phyloP scores from a whole-genome alignment of 1,140 invertebrate genomes.

The Anoplophora glabripennis region DNA sequence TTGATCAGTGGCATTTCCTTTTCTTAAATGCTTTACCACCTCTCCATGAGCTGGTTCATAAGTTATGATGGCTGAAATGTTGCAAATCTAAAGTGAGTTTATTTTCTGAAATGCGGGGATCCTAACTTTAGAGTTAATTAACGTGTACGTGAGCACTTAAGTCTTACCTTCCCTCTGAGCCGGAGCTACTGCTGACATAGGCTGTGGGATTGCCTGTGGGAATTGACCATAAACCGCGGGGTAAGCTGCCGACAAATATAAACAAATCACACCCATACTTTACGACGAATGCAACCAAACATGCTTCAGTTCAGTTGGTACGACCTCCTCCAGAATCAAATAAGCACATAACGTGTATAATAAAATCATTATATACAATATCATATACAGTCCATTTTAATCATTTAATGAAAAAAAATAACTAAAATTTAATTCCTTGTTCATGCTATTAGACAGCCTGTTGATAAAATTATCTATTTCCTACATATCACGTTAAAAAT shows the following conservation, averaged over 20 bases:
- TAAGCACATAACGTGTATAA: background rate
- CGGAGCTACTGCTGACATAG: constrained; percentile 83
- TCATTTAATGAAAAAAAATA: too few relatives aligned
- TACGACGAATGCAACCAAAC: constrained; percentile 42
- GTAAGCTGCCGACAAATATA: constrained; percentile 78
- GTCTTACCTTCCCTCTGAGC: constrained; percentile 92
- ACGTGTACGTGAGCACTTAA: constrained; percentile 22
- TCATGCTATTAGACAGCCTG: too few relatives aligned
- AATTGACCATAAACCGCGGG: constrained; percentile 94
- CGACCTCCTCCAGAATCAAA: background rate
- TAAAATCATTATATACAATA: too few relatives aligned
- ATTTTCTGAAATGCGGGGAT: too few relatives aligned
- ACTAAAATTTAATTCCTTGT: too few relatives aligned
- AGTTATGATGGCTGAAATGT: background rate
- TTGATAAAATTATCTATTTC: too few relatives aligned
- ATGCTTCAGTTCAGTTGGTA: constrained; percentile 23
- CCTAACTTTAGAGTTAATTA: constrained; percentile 17
- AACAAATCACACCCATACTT: constrained; percentile 58
- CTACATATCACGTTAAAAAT: too few relatives aligned
- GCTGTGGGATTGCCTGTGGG: constrained; percentile 90
- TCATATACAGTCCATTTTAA: too few relatives aligned
- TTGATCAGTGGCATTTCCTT: too few relatives aligned
- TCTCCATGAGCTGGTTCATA: background rate
- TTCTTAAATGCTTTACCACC: too few relatives aligned
- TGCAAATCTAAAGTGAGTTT: background rate